Base-by-base conservation (phyloP, 2,113 vertebrate genomes). In the Cyanoderma ruficeps region DNA sequence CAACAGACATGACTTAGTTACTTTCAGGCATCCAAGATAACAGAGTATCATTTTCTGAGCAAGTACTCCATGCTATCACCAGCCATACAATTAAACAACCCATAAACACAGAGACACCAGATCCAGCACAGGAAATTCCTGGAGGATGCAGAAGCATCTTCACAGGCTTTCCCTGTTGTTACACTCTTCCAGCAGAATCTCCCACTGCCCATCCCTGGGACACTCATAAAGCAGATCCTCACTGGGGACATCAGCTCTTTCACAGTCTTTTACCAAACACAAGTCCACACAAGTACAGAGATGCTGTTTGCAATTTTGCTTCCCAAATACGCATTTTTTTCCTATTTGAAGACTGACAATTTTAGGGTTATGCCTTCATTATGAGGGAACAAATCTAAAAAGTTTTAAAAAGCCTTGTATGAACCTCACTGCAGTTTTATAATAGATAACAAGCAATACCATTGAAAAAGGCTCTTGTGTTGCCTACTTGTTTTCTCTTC, bases 381-480 rank as follows among this genome's bases (percentile, higher is more conserved):
- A 42, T 13, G 64, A 82, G 10, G 44, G 7, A 87, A 92, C 8
- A 63, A 61, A 59, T 30, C 33, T 39, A 37, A 20, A 33, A 31
- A 19, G 19, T 49, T 78, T 27, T 0, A 31, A 71, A 44, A 71
- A 50, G 18, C 61, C 30, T 61, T 0, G 0, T 15, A 50, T 19
- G 25, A 82, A 12, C 9, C 15, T 87, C n/a, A 37, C 7, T 42
- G 47, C 18, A 55, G 33, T 41, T 87, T 67, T 9, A 39, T 25
- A 59, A 37, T 7, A 5, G 0, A 7, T 49, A 75, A 90, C 15
- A 8, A 82, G 18, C 60, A 78, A n/a, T 33, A 67, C 6, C 42
- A 44, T 19, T 50, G n/a, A 35, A 67, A 83, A 93, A 63, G 20
- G 28, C 9, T 65, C 35, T 60, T 37, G 6, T 10, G 7, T 8